Evolutionary conservation across 1,140 invertebrate genomes (phyloP), one percentile per base, ranked within the genome.

Genomic region (Drosophila varians): DNA sequence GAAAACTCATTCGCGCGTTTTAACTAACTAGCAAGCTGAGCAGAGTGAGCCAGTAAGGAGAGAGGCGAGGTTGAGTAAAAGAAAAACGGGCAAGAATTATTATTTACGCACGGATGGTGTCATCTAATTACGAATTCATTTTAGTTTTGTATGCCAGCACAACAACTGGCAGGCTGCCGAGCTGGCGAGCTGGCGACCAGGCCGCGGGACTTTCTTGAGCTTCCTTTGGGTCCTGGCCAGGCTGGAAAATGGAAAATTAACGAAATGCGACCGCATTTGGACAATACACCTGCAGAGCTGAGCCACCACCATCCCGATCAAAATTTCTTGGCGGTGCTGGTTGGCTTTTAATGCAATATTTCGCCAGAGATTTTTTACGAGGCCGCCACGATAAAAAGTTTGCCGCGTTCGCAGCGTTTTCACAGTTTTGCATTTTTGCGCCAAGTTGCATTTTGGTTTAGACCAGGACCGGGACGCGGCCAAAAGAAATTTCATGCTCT

Each of bases 101-200:
- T 91, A 91, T 91, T 91, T 84, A 91, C 90, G 90, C 90, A 89
- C 90, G 83, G 84, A 90, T 91, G 90, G 90, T 91, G 90, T 89
- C 90, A 91, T 91, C 90, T 91, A 91, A 91, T 91, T 91, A 90
- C 83, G 74, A 90, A 91, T 91, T 91, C 87, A 91, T 90, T 90
- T 90, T 86, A 79, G 87, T 90, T 90, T 90, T 88, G 74, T 65
- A 43, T 21, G 54, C 51, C 71, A 65, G 34, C 71, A 46, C 58
- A 80, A 71, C 54, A 71, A 46, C 53, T 56, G 40, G n/a, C n/a
- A 38, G 36, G n/a, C 45, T 38, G 58, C 4, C 14, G 26, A 31
- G 25, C n/a, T n/a, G n/a, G n/a, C n/a, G n/a, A n/a, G n/a, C n/a
- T n/a, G n/a, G 21, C 34, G 36, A 6, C 36, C 36, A 21, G 25